Evolutionary conservation across 2,113 vertebrate species (phyloP).

Genomic region (Gorsachius goisagi): DNA sequence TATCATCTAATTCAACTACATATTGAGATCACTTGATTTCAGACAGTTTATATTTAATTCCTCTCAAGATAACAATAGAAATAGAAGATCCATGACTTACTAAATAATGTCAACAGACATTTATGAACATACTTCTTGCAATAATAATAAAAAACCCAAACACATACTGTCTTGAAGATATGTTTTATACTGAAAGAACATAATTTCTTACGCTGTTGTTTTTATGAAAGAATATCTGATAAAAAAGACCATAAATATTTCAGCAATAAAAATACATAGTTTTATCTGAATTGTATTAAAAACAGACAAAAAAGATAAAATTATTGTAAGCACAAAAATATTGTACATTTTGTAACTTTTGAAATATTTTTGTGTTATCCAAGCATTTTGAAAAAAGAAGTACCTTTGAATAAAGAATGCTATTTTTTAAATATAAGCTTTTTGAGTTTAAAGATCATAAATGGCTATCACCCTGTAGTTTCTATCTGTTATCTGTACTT

Average conservation of each 20-base stretch:
- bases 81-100: neutral
- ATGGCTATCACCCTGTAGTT: neutral
- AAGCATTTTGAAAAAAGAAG: neutral
- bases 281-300: neutral
- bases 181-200: neutral
- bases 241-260: neutral
- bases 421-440: neutral
- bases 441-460: neutral
- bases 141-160: neutral
- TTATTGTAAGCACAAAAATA: neutral
- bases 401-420: neutral
- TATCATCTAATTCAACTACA: neutral
- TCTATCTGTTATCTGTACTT: neutral
- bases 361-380: neutral
- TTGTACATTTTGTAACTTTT: neutral
- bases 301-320: neutral
- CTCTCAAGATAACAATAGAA: neutral
- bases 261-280: neutral
- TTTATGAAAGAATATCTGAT: neutral
- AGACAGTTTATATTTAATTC: neutral
- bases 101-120: neutral
- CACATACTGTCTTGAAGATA: neutral
- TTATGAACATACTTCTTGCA: neutral
- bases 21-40: neutral
- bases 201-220: neutral